Percentiles rank a stretch among this genome's conserved stretches.
phyloP scores from a whole-genome alignment of 1,140 invertebrate species.

The Nixonia krombeini region DNA sequence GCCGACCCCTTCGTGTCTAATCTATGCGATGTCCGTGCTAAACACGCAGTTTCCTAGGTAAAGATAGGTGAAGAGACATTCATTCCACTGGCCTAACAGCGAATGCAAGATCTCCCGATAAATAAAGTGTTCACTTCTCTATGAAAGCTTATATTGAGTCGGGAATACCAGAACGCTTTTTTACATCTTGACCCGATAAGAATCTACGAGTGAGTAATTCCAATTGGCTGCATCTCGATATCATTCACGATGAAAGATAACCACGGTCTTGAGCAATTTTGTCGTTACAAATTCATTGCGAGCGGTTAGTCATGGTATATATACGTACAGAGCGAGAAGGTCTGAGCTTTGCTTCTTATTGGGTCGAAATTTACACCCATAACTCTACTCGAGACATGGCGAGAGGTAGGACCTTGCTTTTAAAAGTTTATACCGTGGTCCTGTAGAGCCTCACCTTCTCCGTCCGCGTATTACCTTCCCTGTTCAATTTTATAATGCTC shows the following conservation, averaged over 20 bases:
- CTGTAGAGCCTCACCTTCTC: slow-evolving; percentile 25
- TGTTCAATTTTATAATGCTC: slow-evolving; percentile 43
- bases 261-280: slow-evolving; percentile 43
- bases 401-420: slow-evolving; percentile 58
- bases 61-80: slow-evolving; percentile 32
- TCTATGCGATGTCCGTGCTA: slow-evolving; percentile 62
- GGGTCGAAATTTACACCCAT: slow-evolving; percentile 62
- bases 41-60: slow-evolving; percentile 51
- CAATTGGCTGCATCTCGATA: too few species aligned
- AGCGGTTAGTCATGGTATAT: slow-evolving; percentile 43
- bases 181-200: too few species aligned
- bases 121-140: slow-evolving; percentile 1
- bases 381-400: slow-evolving; percentile 58
- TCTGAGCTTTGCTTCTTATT: slow-evolving; percentile 57
- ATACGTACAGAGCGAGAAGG: slow-evolving; percentile 16
- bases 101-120: slow-evolving; percentile 13
- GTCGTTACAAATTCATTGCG: slow-evolving; percentile 50
- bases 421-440: slow-evolving; percentile 53
- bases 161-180: too few species aligned
- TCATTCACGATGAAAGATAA: slow-evolving; percentile 48
- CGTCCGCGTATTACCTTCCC: slow-evolving; percentile 26
- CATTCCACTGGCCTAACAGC: slow-evolving; percentile 25
- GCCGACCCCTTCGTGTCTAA: slow-evolving; percentile 62
- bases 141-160: slow-evolving; percentile 1
- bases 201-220: slow-evolving; percentile 42